Conservation (phyloP, 2,113 vertebrate species). For the Charina bottae region DNA sequence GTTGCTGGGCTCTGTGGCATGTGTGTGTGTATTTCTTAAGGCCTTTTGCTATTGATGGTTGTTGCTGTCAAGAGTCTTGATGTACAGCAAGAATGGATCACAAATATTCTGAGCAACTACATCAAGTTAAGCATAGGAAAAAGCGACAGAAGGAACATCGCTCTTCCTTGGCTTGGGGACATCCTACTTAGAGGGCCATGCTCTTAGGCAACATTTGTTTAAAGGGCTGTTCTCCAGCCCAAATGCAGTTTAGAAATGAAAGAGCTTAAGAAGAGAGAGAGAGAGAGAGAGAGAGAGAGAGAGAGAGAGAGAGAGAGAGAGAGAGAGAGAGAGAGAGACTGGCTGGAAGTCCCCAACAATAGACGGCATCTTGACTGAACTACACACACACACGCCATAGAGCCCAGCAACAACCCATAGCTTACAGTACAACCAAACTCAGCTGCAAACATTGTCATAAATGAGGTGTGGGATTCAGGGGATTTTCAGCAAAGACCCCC, state of each 20-base stretch:
- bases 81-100: not conserved
- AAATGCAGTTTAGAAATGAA: not conserved
- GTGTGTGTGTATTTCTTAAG: not conserved
- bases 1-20: not conserved
- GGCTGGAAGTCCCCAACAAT: too few relatives aligned
- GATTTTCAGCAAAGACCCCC: not conserved
- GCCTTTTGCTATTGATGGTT: not conserved
- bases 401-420: not conserved
- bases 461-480: not conserved
- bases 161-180: not conserved
- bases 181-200: not conserved
- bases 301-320: too few relatives aligned
- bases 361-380: not conserved
- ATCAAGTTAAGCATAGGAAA: not conserved
- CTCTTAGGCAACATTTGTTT: not conserved
- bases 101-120: not conserved
- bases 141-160: not conserved
- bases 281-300: too few relatives aligned
- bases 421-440: not conserved
- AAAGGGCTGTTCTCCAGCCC: not conserved
- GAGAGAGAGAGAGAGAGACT: too few relatives aligned
- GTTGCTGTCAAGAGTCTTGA: not conserved
- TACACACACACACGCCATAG: not conserved
- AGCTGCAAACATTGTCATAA: not conserved
- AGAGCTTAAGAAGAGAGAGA: too few relatives aligned